Evolutionary conservation across 1,140 invertebrate species (phyloP).

Genomic region (Megalonaias nervosa): DNA sequence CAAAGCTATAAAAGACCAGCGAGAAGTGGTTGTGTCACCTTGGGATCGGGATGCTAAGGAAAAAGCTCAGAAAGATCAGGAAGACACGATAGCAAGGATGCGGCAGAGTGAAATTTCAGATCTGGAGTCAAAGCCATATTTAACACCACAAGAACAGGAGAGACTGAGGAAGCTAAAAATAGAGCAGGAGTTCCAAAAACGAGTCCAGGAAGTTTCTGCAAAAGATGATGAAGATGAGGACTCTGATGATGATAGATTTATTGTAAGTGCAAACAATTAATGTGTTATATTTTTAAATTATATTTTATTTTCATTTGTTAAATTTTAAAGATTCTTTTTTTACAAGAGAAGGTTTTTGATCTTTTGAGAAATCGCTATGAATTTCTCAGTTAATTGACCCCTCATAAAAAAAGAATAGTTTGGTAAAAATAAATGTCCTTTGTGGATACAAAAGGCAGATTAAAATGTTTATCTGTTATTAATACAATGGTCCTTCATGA

Average conservation of each 20-base stretch:
- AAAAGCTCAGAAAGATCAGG: slow-evolving; percentile 55
- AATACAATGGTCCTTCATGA: too few species aligned
- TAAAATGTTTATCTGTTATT: too few species aligned
- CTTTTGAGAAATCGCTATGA: too few species aligned
- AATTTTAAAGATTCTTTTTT: too few species aligned
- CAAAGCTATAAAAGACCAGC: slow-evolving; percentile 35
- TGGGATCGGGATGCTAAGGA: slow-evolving; percentile 69
- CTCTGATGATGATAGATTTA: slow-evolving; percentile 61
- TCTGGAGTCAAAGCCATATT: slow-evolving; percentile 57
- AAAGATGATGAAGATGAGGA: slow-evolving; percentile 65
- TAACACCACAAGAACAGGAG: slow-evolving; percentile 64
- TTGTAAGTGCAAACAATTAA: too few species aligned
- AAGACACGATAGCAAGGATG: slow-evolving; percentile 49
- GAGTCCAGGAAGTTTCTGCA: slow-evolving; percentile 62
- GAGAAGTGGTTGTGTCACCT: slow-evolving; percentile 47
- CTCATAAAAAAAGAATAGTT: too few species aligned
- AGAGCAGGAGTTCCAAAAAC: slow-evolving; percentile 68
- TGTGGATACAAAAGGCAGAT: too few species aligned
- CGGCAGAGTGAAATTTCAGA: slow-evolving; percentile 63
- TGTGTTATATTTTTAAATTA: too few species aligned
- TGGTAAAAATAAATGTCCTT: too few species aligned
- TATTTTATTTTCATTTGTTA: too few species aligned
- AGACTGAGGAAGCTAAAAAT: slow-evolving; percentile 61
- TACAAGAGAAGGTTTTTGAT: too few species aligned
- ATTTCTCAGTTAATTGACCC: too few species aligned